Base-by-base conservation (phyloP, 2,888 invertebrate genomes). In the Lycocerus yunnanus region DNA sequence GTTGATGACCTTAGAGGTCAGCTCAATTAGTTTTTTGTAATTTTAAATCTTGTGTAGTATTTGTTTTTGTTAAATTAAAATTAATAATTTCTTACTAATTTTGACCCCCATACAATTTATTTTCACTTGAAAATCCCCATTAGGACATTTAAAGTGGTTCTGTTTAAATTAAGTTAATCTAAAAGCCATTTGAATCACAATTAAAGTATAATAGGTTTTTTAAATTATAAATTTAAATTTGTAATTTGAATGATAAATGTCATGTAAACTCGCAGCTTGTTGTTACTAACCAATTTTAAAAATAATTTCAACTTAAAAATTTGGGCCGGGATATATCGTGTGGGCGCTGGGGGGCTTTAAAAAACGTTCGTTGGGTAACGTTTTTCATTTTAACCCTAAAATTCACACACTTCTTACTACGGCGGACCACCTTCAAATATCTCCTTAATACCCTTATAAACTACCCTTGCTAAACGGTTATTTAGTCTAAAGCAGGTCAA, bases 351-450 rank as follows among this genome's bases (percentile, higher is more conserved):
- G 16, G 16, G 5, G 16, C 58, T 13, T 11, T 1, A 60, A 16
- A 60, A 60, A 60, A 60, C 14, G 16, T 61, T 61, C 20, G 18
- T 63, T 18, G 18, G 1, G 18, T n/a, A 21, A 66, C 66, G 21
- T 66, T 24, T 66, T 66, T 66, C 58, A 18, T 14, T 14, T 61
- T 67, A 72, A 24, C 68, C 72, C 27, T 69, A 58, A 73, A 67
- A 18, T 74, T 74, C 74, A 71, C 74, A 74, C 74, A 74, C 68
- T 27, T 74, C 74, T 74, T 74, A 74, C 24, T n/a, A n/a, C n/a
- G n/a, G 16, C 15, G 58, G 21, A 20, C 69, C 72, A 59, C 20
- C 18, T 68, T 61, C 59, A 72, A 24, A 72, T 58, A 63, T 20
- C 58, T 16, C 9, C 58, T 58, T 69, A 69, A 73, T 69, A 60